Conservation (phyloP, 2,797 vertebrate species). For the Hephaestus fuliginosus region DNA sequence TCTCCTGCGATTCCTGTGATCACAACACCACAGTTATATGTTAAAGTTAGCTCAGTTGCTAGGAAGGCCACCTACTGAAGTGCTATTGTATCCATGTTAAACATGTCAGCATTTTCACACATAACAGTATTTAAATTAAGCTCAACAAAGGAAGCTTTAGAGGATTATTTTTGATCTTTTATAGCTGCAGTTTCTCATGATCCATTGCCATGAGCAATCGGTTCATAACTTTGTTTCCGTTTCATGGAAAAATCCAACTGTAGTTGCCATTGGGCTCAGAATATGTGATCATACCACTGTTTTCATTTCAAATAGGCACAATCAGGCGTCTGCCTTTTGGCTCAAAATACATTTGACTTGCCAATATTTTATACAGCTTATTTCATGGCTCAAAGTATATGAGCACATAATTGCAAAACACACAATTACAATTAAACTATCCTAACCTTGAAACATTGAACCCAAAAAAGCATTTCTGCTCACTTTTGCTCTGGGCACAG, state of each 20-base stretch:
- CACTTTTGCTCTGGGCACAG: no score
- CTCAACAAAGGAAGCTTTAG: conserved; percentile 22
- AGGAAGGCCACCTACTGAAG: conserved; percentile 25
- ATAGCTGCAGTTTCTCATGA: no score
- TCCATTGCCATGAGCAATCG: background rate
- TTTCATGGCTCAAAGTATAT: background rate
- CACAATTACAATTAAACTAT: no score
- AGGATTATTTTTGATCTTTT: background rate
- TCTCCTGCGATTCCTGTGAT: conserved; percentile 47
- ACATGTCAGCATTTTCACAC: conserved; percentile 36
- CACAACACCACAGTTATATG: conserved; percentile 36
- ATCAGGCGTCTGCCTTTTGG: background rate
- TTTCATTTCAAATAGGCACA: conserved; percentile 1
- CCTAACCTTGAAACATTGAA: no score
- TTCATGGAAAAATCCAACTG: background rate
- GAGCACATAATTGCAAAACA: no score
- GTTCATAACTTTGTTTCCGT: background rate
- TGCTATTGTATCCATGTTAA: conserved; percentile 13
- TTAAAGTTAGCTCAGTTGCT: conserved; percentile 35
- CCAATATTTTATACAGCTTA: background rate
- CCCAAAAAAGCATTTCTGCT: no score
- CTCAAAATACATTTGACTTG: background rate
- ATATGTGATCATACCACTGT: background rate
- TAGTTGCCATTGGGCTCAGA: background rate
- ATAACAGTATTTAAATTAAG: conserved; percentile 6